phyloP scores from a whole-genome alignment of 2,113 vertebrate genomes.

The Crypturellus undulatus region DNA sequence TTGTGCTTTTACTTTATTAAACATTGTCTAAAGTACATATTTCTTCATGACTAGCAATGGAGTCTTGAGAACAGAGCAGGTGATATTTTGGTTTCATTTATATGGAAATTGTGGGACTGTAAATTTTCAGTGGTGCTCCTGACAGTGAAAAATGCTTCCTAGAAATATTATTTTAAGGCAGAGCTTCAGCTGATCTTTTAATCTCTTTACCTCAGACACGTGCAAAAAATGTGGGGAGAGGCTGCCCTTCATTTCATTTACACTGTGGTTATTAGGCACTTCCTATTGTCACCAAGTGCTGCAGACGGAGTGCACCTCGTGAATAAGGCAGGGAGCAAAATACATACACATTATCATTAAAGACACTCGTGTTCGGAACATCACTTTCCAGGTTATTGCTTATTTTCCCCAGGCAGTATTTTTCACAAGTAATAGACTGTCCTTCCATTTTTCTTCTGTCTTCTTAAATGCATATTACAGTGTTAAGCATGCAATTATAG shows the following conservation, averaged over 20 bases:
- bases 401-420: constrained; percentile 6
- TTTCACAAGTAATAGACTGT: constrained; percentile 4
- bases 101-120: neutral
- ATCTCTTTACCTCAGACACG: neutral
- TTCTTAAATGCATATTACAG: neutral
- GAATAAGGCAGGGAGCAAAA: neutral
- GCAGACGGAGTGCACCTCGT: neutral
- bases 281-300: neutral
- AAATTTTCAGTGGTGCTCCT: neutral
- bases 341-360: neutral
- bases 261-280: neutral
- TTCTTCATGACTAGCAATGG: neutral
- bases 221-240: neutral
- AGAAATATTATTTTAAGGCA: neutral
- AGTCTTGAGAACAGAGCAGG: neutral
- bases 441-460: neutral
- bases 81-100: neutral
- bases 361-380: neutral
- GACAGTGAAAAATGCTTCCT: neutral
- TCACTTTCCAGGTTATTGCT: neutral
- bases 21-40: neutral
- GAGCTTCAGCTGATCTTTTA: neutral
- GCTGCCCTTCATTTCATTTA: neutral
- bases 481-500: constrained; percentile 16
- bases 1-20: neutral